Conservation (phyloP, 2,888 invertebrate species). For the Euplexia lucipara region DNA sequence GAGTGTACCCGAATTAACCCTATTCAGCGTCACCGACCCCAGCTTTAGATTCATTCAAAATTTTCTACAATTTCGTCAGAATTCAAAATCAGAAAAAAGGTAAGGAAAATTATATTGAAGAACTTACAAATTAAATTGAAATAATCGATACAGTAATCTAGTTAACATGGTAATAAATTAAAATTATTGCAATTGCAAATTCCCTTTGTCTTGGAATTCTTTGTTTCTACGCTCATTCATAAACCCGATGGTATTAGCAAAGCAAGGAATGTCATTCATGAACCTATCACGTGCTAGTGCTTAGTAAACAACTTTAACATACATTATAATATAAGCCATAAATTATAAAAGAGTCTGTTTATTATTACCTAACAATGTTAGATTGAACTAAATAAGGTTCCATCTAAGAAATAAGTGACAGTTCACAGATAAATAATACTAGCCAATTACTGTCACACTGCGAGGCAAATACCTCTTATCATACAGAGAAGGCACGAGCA, state of each 20-base stretch:
- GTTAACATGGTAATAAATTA: conserved; percentile 19
- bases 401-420: no score
- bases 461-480: no score
- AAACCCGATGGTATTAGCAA: conserved; percentile 38
- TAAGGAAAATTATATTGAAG: background rate
- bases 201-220: conserved; percentile 47
- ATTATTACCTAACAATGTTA: background rate
- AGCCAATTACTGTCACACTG: no score
- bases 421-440: no score
- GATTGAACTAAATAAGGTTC: no score
- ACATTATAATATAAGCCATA: conserved; percentile 36
- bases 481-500: no score
- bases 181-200: conserved; percentile 45
- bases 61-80: no score
- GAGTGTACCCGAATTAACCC: no score
- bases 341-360: conserved; percentile 16
- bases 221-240: conserved; percentile 57
- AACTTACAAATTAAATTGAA: background rate
- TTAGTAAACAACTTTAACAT: conserved; percentile 52
- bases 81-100: background rate
- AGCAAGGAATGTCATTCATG: conserved; percentile 54
- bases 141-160: conserved; percentile 2
- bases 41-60: no score
- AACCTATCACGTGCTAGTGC: conserved; percentile 41
- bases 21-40: no score